Base-by-base conservation (phyloP, 2,888 invertebrate species). In the Palloptera scutellata region DNA sequence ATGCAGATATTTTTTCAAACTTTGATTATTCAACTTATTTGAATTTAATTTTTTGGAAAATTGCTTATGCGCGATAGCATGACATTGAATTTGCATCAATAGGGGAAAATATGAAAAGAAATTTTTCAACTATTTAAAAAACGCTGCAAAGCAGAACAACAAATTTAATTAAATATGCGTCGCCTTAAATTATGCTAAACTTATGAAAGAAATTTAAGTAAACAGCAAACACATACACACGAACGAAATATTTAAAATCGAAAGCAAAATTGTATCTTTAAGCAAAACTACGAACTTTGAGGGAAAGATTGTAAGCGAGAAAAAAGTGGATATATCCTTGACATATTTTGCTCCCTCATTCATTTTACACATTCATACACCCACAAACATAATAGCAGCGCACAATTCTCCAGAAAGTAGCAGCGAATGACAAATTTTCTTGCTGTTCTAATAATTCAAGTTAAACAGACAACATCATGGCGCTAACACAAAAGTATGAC, bases 371-470 rank as follows among this genome's bases (percentile, higher is more conserved):
- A 48, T 43, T 0, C 1, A 12, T 61, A 19, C 48, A 20, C n/a
- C 12, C 15, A 11, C 15, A 45, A 3, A 15, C 9, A 11, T 61
- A n/a, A 45, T 19, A 30, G 20, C 13, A 20, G 45, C 48, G 55
- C 57, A 57, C 51, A 57, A 64, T 64, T 64, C 48, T 43, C 43
- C 48, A 55, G 30, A 4, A 30, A 30, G 30, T 20, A 17, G n/a
- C 41, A 20, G 12, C 20, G 61, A 66, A 48, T 66, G 61, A 66
- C 61, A 66, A 66, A 66, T 66, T 66, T 66, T 42, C 61, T 66
- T 61, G 61, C 15, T 66, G 61, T 20, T 19, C 43, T 30, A 61
- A 66, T 66, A 66, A 66, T 66, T 66, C 66, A 66, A 61, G 61
- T 61, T 66, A 66, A 66, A 55, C 55, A 61, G 66, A 54, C 66